Base-by-base conservation (phyloP, 2,113 vertebrate species). In the Heterotis niloticus region DNA sequence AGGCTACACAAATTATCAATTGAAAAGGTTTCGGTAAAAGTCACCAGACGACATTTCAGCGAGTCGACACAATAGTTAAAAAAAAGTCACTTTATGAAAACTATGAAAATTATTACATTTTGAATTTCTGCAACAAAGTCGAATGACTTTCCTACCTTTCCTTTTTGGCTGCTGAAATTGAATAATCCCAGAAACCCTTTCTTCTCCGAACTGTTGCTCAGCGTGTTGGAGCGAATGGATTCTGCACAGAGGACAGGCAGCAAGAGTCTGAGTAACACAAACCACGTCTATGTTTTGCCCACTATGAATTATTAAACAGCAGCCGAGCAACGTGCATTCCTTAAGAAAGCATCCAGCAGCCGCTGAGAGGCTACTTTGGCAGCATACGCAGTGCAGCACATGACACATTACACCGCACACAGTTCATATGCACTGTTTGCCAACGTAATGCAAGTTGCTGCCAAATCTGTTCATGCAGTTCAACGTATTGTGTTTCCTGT, bases 111-210 rank as follows among this genome's bases (percentile, higher is more conserved):
- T 54, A n/a, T n/a, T n/a, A n/a, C n/a, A n/a, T n/a, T n/a, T n/a
- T n/a, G n/a, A n/a, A n/a, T n/a, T n/a, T n/a, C n/a, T n/a, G n/a
- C n/a, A 56, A 20, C 34, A 74, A n/a, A 56, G 10, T 24, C 0
- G 13, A 23, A n/a, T 11, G 72, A 9, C 59, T 62, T 5, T 14
- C 82, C 90, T 93, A 98, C 97, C 93, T 97, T 94, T 64, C 81
- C 91, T 90, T 86, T 95, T 75, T 91, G 92, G 85, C 89, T 93
- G 77, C 89, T 93, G 79, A 94, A 92, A 82, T 91, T 94, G 85
- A 98, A 95, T 83, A 98, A 89, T 82, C 95, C 95, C 84, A 96
- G 88, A 59, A 98, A 83, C 60, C 94, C 93, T 86, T 92, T 96
- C 87, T 95, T 98, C 78, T 95, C 93, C 75, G 89, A 71, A 81